phyloP scores from a whole-genome alignment of 1,140 invertebrate genomes.

The Oncopodura yosiiana region DNA sequence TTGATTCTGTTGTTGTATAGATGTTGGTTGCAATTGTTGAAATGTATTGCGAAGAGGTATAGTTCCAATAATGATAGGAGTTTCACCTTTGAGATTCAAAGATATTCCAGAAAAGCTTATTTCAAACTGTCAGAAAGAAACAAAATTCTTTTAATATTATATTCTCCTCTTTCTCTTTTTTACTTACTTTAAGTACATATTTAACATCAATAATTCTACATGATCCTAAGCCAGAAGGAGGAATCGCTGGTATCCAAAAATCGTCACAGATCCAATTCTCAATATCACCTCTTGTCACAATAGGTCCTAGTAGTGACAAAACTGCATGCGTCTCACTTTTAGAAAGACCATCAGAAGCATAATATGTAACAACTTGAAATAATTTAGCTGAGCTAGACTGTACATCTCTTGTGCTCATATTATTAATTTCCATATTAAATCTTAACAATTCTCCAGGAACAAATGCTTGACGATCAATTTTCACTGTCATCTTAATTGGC shows the following conservation, averaged over 20 bases:
- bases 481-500: constrained; percentile 5
- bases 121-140: constrained; percentile 1
- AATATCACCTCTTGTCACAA: constrained; percentile 3
- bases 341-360: no score
- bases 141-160: no score
- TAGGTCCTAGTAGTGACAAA: constrained; percentile 1
- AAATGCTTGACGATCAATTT: constrained; percentile 3
- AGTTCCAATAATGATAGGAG: constrained; percentile 21
- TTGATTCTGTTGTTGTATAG: no score
- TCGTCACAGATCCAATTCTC: constrained; percentile 8
- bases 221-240: constrained; percentile 11
- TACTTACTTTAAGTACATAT: constrained; percentile 1
- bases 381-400: constrained; percentile 6
- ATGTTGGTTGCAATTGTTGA: background rate
- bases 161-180: background rate
- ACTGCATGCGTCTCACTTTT: no score
- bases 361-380: background rate
- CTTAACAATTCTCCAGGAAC: constrained; percentile 19
- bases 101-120: background rate
- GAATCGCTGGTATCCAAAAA: constrained; percentile 13
- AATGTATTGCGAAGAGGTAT: constrained; percentile 18
- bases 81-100: background rate
- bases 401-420: constrained; percentile 6
- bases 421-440: constrained; percentile 6
- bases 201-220: constrained; percentile 19